These are phyloP conservation scores for Flexamia atlantica DNA, from an alignment of 2,888 invertebrate genomes.

Conservation along the genomic window DNA sequence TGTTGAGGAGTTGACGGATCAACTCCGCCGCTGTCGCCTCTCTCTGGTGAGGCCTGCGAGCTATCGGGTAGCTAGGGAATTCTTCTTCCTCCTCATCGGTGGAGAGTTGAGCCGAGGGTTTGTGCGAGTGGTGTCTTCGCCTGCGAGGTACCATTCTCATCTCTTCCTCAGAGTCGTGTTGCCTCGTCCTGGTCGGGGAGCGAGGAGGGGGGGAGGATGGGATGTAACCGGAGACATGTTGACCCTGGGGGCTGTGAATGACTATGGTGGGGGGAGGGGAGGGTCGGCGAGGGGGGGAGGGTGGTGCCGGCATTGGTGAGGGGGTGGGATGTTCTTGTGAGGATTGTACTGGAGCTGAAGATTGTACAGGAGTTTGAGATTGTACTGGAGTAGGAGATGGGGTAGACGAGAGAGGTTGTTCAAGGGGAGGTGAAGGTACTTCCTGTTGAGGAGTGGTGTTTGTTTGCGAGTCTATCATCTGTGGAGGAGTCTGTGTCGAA, in stretches of 20 bases:
- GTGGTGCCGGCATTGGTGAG: constrained; percentile 37
- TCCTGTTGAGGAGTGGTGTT: constrained; percentile 45
- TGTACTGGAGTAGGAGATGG: constrained; percentile 13
- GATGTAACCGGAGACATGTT: constrained; percentile 52
- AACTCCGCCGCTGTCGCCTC: constrained; percentile 79
- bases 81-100: constrained; percentile 67
- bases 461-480: constrained; percentile 62
- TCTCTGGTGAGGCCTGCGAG: constrained; percentile 41
- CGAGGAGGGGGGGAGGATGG: constrained; percentile 47
- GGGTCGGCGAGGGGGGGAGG: constrained; percentile 7
- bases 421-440: not conserved
- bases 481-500: constrained; percentile 65
- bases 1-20: constrained; percentile 79
- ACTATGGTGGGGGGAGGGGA: constrained; percentile 48
- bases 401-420: constrained; percentile 30
- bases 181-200: constrained; percentile 46
- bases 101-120: constrained; percentile 64
- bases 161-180: constrained; percentile 57
- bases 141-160: constrained; percentile 49
- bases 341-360: not conserved
- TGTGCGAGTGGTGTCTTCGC: constrained; percentile 66
- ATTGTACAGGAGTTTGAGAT: constrained; percentile 24
- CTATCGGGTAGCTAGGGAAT: constrained; percentile 61
- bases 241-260: constrained; percentile 42
- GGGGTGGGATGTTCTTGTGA: constrained; percentile 10